phyloP scores from a whole-genome alignment of 2,888 invertebrate genomes.

The Orchesella flavescens region DNA sequence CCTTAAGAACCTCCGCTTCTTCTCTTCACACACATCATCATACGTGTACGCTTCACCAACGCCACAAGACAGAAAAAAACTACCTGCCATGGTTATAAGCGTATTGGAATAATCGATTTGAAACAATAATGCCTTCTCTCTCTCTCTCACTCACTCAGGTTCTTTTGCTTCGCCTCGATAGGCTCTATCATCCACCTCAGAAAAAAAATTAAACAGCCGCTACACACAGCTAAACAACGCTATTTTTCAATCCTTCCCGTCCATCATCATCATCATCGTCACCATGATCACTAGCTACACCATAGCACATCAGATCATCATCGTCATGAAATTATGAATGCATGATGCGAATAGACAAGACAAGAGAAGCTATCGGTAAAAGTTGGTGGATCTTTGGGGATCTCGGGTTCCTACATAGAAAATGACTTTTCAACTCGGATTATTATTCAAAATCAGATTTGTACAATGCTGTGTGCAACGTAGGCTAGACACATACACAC shows the following conservation, averaged over 20 bases:
- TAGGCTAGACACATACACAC: not conserved
- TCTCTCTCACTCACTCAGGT: not conserved
- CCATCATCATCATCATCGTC: slow-evolving; percentile 7
- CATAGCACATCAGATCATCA: not conserved
- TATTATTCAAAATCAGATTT: slow-evolving; percentile 16
- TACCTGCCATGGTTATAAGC: slow-evolving; percentile 56
- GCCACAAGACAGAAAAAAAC: slow-evolving; percentile 41
- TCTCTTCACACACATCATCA: slow-evolving; percentile 47
- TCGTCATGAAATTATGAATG: not conserved
- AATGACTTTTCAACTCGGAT: slow-evolving; percentile 29
- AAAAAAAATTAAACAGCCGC: slow-evolving; percentile 16
- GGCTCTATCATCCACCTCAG: slow-evolving; percentile 26
- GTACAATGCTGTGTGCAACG: not conserved
- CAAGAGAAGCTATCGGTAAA: slow-evolving; percentile 15
- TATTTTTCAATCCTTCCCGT: slow-evolving; percentile 2
- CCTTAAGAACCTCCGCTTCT: slow-evolving; percentile 60
- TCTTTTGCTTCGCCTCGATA: slow-evolving; percentile 44
- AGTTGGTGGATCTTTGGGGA: not conserved
- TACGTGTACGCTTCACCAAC: slow-evolving; percentile 35
- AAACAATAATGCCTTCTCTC: slow-evolving; percentile 65
- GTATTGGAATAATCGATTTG: slow-evolving; percentile 69
- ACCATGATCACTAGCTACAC: not conserved
- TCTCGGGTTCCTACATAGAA: slow-evolving; percentile 16
- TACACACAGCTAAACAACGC: slow-evolving; percentile 4
- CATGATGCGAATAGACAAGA: not conserved